A percentile compares a stretch with the other conserved stretches of the same genome.
These are phyloP conservation scores for Burhinus bistriatus DNA, from an alignment of 2,113 vertebrate species.

Conservation along the genomic window DNA sequence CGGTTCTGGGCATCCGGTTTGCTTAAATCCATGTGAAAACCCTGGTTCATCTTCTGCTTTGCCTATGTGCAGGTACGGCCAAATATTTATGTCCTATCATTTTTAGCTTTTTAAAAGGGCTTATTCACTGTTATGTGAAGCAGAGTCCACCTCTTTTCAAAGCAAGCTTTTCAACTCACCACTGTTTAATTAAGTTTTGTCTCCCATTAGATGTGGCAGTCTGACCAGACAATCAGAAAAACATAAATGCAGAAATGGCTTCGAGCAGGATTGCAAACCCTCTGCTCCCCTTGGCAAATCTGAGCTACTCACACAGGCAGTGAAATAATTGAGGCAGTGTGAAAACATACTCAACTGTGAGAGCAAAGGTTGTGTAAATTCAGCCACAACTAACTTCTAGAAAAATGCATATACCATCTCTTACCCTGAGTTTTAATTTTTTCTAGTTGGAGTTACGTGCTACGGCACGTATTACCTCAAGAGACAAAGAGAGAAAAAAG, in stretches of 20 bases:
- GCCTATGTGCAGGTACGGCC: neutral
- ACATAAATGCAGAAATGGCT: neutral
- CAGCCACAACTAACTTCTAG: neutral
- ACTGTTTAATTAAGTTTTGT: neutral
- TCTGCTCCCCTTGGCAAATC: neutral
- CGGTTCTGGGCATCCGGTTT: neutral
- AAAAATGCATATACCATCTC: neutral
- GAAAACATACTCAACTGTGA: neutral
- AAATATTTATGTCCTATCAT: neutral
- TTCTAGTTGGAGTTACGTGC: neutral
- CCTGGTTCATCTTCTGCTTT: neutral
- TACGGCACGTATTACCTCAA: neutral
- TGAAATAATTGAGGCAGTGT: neutral
- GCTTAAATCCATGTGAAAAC: neutral
- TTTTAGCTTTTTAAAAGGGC: neutral
- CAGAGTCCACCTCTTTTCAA: neutral
- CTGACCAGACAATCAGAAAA: slow-evolving; percentile 19
- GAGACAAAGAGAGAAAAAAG: neutral
- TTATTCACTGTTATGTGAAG: neutral
- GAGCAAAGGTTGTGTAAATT: neutral
- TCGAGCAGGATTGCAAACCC: neutral
- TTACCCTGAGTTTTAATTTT: neutral
- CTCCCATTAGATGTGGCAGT: slow-evolving; percentile 12
- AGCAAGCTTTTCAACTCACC: slow-evolving; percentile 16
- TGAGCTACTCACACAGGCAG: neutral